phyloP scores from a whole-genome alignment of 2,113 vertebrate species.

The Ornithorhynchus anatinus region DNA sequence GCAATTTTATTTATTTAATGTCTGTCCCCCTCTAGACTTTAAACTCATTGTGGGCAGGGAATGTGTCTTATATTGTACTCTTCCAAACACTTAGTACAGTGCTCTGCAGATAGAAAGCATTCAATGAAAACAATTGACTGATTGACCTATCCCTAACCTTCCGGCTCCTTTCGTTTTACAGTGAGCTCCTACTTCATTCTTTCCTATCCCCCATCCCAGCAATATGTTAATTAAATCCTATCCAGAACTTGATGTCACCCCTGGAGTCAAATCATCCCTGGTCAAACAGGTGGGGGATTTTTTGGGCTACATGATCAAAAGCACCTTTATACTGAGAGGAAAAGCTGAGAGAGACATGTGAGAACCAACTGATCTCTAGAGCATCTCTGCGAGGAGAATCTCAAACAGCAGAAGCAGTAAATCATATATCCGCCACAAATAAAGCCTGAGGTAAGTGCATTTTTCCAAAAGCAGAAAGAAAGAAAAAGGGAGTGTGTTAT shows the following conservation, averaged over 20 bases:
- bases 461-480: background rate
- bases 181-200: constrained; percentile 23
- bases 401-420: background rate
- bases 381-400: accelerated
- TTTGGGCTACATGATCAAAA: background rate
- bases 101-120: too few species aligned
- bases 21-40: too few species aligned
- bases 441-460: background rate
- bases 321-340: background rate
- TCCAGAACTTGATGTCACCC: background rate
- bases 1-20: too few species aligned
- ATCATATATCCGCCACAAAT: too few species aligned
- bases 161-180: constrained; percentile 29
- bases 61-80: too few species aligned
- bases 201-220: background rate
- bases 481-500: background rate
- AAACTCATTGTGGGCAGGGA: too few species aligned
- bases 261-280: background rate
- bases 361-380: background rate
- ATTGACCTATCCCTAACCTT: constrained; percentile 16
- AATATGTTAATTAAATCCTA: constrained; percentile 28
- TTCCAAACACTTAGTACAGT: too few species aligned
- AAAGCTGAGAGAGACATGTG: background rate
- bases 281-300: background rate
- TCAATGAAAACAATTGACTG: too few species aligned